phyloP scores from a whole-genome alignment of 2,113 vertebrate genomes.

The Elaphurus davidianus region DNA sequence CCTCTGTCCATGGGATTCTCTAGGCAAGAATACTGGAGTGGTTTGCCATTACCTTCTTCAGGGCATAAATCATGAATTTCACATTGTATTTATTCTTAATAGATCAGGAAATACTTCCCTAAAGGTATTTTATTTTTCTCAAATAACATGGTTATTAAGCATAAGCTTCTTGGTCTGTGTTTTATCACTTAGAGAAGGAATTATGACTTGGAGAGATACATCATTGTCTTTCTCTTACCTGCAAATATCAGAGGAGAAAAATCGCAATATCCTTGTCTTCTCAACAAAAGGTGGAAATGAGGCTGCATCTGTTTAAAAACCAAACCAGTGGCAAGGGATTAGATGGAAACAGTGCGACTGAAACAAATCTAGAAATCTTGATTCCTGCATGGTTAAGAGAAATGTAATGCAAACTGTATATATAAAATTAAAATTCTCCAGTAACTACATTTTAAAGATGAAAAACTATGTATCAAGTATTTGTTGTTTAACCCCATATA shows the following conservation, averaged over 20 bases:
- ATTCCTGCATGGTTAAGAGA: not conserved
- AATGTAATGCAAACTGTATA: not conserved
- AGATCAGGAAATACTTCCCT: not conserved
- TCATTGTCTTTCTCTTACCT: conserved; percentile 82
- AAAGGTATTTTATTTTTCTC: not conserved
- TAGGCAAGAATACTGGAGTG: not conserved
- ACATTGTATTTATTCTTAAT: not conserved
- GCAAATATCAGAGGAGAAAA: conserved; percentile 97
- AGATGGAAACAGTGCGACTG: not conserved
- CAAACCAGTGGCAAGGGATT: not conserved
- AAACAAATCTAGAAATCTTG: not conserved
- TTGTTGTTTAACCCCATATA: not conserved
- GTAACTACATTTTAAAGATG: not conserved
- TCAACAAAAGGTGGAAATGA: conserved; percentile 92
- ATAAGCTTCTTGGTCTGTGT: not conserved
- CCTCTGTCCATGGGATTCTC: not conserved
- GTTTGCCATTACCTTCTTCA: not conserved
- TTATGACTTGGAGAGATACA: not conserved
- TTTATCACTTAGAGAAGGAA: not conserved
- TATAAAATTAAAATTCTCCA: not conserved
- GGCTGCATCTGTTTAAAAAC: conserved; percentile 86
- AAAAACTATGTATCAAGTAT: not conserved
- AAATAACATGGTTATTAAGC: not conserved
- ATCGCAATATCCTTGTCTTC: conserved; percentile 82
- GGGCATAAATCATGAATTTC: not conserved